Percentiles rank a stretch among this genome's conserved stretches.
Evolutionary conservation across 2,113 vertebrate genomes (phyloP).

Genomic region (Xerus inauris): DNA sequence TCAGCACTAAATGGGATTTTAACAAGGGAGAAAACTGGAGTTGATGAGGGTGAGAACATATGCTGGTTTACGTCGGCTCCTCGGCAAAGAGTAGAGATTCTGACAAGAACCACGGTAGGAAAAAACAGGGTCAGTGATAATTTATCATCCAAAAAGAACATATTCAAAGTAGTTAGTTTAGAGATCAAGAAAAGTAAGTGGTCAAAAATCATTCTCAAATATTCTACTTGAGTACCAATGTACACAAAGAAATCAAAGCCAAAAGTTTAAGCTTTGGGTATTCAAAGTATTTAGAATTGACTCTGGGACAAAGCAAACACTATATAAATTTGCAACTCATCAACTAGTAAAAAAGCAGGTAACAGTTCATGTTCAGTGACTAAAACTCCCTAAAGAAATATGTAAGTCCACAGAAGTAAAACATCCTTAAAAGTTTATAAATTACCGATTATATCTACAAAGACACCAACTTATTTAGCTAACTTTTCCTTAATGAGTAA

Average conservation of each 20-base stretch:
- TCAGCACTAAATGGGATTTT: constrained; percentile 89
- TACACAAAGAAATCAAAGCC: constrained; percentile 46
- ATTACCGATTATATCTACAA: constrained; percentile 6
- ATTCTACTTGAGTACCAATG: background rate
- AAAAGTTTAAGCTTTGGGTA: background rate
- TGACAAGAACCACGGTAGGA: constrained; percentile 86
- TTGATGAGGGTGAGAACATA: constrained; percentile 91
- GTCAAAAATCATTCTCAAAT: constrained; percentile 51
- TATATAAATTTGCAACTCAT: background rate
- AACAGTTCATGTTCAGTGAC: constrained; percentile 21
- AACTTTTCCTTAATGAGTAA: constrained; percentile 1
- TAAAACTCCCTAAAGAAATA: constrained; percentile 53
- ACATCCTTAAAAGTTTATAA: constrained; percentile 36
- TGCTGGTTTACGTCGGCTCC: constrained; percentile 94
- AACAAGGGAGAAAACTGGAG: constrained; percentile 87
- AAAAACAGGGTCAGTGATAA: constrained; percentile 79
- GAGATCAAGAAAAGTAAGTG: constrained; percentile 65
- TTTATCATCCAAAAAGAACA: constrained; percentile 64
- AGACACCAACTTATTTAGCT: constrained; percentile 22
- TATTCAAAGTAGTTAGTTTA: constrained; percentile 58
- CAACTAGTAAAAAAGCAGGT: constrained; percentile 19
- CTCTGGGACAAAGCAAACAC: constrained; percentile 2
- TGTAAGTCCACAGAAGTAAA: constrained; percentile 2
- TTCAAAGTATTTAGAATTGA: constrained; percentile 47
- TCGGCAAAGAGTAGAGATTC: constrained; percentile 96